phyloP scores from a whole-genome alignment of 2,113 vertebrate genomes.

The Peucedramus taeniatus region DNA sequence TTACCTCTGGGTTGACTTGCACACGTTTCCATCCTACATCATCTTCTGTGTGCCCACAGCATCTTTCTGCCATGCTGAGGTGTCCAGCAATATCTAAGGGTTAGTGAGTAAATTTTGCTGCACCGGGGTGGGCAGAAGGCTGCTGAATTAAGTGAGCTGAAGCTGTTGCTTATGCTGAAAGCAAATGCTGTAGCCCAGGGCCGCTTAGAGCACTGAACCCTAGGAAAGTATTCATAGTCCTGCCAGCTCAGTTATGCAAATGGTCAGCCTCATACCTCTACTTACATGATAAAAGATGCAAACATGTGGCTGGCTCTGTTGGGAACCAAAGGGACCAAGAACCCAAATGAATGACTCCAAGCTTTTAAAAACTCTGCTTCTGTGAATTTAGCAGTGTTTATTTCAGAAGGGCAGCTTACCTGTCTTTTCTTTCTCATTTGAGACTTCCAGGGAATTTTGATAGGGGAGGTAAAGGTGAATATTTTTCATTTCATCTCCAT shows the following conservation, averaged over 20 bases:
- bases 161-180: accelerated
- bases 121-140: neutral
- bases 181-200: neutral
- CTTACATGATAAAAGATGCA: neutral
- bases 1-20: neutral
- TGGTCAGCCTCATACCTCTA: neutral
- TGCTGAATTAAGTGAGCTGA: neutral
- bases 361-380: neutral
- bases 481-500: neutral
- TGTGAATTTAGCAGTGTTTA: neutral
- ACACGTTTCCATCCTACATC: neutral
- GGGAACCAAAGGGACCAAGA: neutral
- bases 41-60: neutral
- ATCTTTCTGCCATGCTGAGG: neutral
- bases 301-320: accelerated
- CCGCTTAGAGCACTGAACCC: neutral
- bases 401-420: neutral
- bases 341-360: accelerated
- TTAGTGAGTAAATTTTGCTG: neutral
- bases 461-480: neutral
- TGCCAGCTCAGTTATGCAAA: neutral
- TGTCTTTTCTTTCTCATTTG: neutral
- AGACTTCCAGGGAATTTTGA: neutral
- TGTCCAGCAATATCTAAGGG: neutral
- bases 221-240: neutral